These are phyloP conservation scores for Psilanteris sp. DNA, from an alignment of 1,140 invertebrate genomes.

Conservation along the genomic window DNA sequence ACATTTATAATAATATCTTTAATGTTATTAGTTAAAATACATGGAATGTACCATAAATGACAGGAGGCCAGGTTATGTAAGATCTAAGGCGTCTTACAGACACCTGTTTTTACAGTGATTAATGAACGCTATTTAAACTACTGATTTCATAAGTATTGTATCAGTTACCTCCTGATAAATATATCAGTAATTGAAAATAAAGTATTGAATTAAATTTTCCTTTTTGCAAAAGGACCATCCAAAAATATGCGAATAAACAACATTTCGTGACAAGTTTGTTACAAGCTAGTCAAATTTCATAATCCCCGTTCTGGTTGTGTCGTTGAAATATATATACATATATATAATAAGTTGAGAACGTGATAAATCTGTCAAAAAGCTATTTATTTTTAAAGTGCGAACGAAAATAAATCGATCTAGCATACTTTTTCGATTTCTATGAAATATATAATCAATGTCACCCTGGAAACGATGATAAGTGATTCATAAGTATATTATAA, in stretches of 20 bases:
- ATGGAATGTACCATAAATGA: no score
- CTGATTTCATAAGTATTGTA: no score
- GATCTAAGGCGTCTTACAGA: no score
- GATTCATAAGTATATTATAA: no score
- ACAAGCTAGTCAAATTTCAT: slow-evolving; percentile 51
- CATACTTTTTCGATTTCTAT: slow-evolving; percentile 56
- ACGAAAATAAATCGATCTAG: slow-evolving; percentile 57
- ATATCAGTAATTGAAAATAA: no score
- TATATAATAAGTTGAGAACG: slow-evolving; percentile 53
- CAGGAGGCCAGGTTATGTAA: no score
- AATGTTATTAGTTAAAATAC: no score
- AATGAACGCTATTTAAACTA: no score
- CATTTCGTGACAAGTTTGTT: slow-evolving; percentile 46
- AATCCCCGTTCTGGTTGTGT: slow-evolving; percentile 29
- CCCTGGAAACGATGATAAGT: slow-evolving; percentile 44
- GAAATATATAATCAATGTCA: slow-evolving; percentile 57
- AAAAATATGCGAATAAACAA: no score
- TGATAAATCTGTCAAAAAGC: slow-evolving; percentile 58
- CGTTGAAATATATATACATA: slow-evolving; percentile 37
- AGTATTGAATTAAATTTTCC: slow-evolving; percentile 26
- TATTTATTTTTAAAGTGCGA: slow-evolving; percentile 54
- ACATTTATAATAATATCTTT: no score
- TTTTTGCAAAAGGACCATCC: slow-evolving; percentile 15
- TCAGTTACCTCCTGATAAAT: no score
- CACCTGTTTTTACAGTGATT: no score